Conservation (phyloP, 2,888 invertebrate species). For the Perizoma affinitatum region DNA sequence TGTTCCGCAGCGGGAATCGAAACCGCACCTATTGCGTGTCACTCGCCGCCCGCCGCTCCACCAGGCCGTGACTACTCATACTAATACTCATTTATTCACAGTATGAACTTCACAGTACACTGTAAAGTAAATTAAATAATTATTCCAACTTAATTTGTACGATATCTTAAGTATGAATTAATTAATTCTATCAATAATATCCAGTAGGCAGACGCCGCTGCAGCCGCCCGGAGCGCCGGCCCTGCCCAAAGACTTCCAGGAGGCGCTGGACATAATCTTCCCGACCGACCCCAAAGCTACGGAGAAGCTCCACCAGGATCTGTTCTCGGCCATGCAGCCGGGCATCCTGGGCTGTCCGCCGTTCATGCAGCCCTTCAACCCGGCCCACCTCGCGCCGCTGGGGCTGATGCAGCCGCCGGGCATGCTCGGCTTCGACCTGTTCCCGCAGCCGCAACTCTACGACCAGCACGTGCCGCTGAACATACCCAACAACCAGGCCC, state of each 20-base stretch:
- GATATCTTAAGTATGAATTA: no score
- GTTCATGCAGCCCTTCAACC: constrained; percentile 45
- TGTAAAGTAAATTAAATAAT: no score
- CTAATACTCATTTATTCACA: no score
- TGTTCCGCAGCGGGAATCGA: no score
- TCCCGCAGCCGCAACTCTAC: constrained; percentile 66
- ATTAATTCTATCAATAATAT: neutral
- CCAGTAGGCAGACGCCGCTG: constrained; percentile 32
- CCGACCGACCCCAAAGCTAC: constrained; percentile 66
- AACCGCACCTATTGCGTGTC: no score
- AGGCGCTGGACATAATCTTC: constrained; percentile 87
- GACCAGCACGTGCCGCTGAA: constrained; percentile 70
- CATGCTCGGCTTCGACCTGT: constrained; percentile 72
- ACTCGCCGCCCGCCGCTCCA: no score
- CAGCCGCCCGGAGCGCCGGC: constrained; percentile 44
- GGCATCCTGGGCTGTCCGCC: constrained; percentile 44
- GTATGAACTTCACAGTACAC: no score
- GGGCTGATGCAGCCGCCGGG: constrained; percentile 47
- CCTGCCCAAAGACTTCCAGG: constrained; percentile 86
- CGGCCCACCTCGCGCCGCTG: constrained; percentile 38
- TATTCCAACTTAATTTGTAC: no score
- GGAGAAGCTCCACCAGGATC: constrained; percentile 42
- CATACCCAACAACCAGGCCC: constrained; percentile 37
- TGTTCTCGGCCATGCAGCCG: constrained; percentile 44
- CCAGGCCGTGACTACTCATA: no score